Percentiles rank a stretch among this genome's conserved stretches.
These are phyloP conservation scores for Perca schrenkii DNA, from an alignment of 2,113 vertebrate genomes.

Conservation along the genomic window DNA sequence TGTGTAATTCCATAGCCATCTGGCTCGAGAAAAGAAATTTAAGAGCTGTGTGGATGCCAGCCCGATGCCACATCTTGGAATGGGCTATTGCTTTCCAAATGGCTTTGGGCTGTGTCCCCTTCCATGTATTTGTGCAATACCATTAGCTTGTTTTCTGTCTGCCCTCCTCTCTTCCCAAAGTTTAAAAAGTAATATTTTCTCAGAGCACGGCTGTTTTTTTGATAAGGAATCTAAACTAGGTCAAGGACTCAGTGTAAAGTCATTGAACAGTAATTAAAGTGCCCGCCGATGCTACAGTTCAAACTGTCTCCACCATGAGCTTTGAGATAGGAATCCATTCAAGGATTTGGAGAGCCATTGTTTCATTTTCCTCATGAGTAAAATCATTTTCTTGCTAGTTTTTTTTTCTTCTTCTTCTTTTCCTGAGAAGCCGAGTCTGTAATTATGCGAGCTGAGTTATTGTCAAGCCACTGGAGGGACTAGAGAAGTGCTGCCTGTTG, in stretches of 20 bases:
- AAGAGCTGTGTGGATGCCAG: constrained; percentile 85
- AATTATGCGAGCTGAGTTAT: constrained; percentile 81
- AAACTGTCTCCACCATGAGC: constrained; percentile 72
- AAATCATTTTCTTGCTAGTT: constrained; percentile 75
- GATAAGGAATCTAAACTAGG: constrained; percentile 86
- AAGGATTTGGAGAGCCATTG: constrained; percentile 83
- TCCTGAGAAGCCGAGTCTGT: constrained; percentile 73
- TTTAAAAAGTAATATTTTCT: constrained; percentile 86
- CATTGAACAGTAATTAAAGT: constrained; percentile 83
- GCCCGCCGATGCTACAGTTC: constrained; percentile 68
- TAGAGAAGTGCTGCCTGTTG: constrained; percentile 43
- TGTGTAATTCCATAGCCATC: constrained; percentile 90
- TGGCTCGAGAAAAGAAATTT: constrained; percentile 89
- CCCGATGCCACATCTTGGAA: constrained; percentile 90
- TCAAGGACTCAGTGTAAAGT: constrained; percentile 85
- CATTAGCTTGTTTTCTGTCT: constrained; percentile 78
- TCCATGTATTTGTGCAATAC: constrained; percentile 78
- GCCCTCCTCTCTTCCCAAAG: constrained; percentile 68
- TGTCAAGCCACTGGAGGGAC: constrained; percentile 64
- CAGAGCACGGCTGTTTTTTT: constrained; percentile 76
- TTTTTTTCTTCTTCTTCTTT: constrained; percentile 59
- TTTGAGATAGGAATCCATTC: constrained; percentile 83
- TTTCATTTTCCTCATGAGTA: constrained; percentile 80
- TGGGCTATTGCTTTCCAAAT: constrained; percentile 89
- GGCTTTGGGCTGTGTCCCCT: constrained; percentile 83